Base-by-base conservation (phyloP, 2,113 vertebrate genomes). In the Dasyurus viverrinus region DNA sequence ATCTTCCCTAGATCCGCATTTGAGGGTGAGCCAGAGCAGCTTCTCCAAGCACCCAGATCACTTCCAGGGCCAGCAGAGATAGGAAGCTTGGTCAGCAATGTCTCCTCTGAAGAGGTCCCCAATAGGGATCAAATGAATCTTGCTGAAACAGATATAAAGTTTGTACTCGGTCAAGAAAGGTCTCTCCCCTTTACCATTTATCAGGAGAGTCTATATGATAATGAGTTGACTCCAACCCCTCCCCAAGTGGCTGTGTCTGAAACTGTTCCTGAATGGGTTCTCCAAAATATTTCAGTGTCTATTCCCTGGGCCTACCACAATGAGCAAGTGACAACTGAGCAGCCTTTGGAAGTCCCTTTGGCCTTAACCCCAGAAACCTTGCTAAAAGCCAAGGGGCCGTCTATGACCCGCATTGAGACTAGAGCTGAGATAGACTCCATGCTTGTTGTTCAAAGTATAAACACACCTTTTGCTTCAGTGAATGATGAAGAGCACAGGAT, bases 211-310 rank as follows among this genome's bases (percentile, higher is more conserved):
- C 26, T 76, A 53, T n/a, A 24, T 46, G 84, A 54, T 42, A 89
- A 27, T 8, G 47, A 2, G 0, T 8, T 55, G 53, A 57, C 8
- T 26, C 10, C 0, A 1, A 46, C 16, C 19, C 42, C 22, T 25
- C 16, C 7, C 42, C 22, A 8, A 90, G 91, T 3, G 53, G 52
- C 22, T 89, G 46, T 42, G 53, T 52, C 50, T n/a, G 46, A 25
- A 10, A 2, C 53, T 91, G 52, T n/a, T 24, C 42, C 26, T 36
- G 16, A 50, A 10, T 46, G 1, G 42, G 19, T 36, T 93, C 36
- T 53, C 36, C 36, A 54, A 8, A 42, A 16, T 48, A 27, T 93
- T 76, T 7, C 53, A 27, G 36, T 4, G 0, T 50, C 48, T 8
- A 50, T n/a, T 22, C 50, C 68, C 4, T 92, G 6, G 60, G 0